These are phyloP conservation scores for Rhombomys opimus DNA, from an alignment of 2,113 vertebrate species.

Conservation along the genomic window DNA sequence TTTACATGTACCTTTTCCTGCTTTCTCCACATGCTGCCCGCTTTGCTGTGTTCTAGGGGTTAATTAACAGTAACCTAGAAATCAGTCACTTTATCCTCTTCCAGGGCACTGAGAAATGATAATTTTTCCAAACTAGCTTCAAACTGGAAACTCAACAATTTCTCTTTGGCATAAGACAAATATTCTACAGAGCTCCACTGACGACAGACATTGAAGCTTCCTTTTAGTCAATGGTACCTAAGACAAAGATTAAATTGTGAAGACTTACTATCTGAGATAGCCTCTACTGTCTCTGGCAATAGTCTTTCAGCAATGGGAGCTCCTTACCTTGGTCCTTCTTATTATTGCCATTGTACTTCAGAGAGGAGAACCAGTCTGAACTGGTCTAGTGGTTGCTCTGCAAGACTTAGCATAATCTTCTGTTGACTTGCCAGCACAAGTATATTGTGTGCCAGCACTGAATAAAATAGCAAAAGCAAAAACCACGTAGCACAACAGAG, in stretches of 20 bases:
- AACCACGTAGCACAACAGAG: slow-evolving; percentile 84
- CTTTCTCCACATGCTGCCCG: neutral
- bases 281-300: slow-evolving; percentile 42
- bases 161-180: slow-evolving; percentile 10
- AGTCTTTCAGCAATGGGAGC: slow-evolving; percentile 24
- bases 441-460: slow-evolving; percentile 83
- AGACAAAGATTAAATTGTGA: slow-evolving; percentile 58
- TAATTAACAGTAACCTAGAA: slow-evolving; percentile 43
- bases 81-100: slow-evolving; percentile 12
- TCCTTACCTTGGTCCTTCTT: slow-evolving; percentile 58
- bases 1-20: neutral
- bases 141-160: neutral
- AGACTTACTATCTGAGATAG: slow-evolving; percentile 45
- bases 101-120: slow-evolving; percentile 13
- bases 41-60: neutral
- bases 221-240: slow-evolving; percentile 50
- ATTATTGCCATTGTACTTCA: slow-evolving; percentile 55
- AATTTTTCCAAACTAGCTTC: neutral
- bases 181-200: neutral
- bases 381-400: slow-evolving; percentile 62
- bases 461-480: slow-evolving; percentile 84
- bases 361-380: slow-evolving; percentile 65
- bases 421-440: slow-evolving; percentile 83
- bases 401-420: slow-evolving; percentile 78
- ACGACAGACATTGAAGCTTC: neutral